Evolutionary conservation across 2,113 vertebrate genomes (phyloP).

Genomic region (Pipra filicauda): DNA sequence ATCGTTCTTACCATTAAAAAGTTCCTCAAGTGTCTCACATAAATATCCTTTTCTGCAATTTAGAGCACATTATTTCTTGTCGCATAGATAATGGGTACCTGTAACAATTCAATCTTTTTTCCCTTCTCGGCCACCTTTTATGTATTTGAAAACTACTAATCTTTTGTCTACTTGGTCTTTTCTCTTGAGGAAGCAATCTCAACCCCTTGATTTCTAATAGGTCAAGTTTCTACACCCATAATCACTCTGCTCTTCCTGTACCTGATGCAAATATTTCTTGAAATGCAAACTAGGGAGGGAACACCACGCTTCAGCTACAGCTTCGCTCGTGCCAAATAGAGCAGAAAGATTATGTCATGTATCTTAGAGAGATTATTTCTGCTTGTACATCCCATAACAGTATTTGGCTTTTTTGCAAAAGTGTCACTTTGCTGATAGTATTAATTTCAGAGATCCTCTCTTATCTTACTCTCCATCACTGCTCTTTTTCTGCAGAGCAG

Average conservation of each 20-base stretch:
- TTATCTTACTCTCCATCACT: neutral
- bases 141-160: neutral
- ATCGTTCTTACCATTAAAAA: neutral
- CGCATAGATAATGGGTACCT: neutral
- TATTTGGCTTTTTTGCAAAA: constrained; percentile 14
- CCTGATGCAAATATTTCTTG: constrained; percentile 30
- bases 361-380: constrained; percentile 17
- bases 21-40: neutral
- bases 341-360: constrained; percentile 24
- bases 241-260: neutral
- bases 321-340: constrained; percentile 29
- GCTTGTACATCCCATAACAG: neutral
- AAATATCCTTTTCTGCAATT: neutral
- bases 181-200: neutral
- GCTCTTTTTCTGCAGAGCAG: neutral
- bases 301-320: neutral
- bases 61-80: neutral
- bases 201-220: neutral
- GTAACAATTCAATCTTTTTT: neutral
- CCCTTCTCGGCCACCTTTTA: neutral
- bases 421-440: neutral
- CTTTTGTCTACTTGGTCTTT: neutral
- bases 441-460: neutral
- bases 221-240: neutral
- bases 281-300: neutral